Conservation (phyloP, 2,888 invertebrate species). For the Dryomyza anilis region DNA sequence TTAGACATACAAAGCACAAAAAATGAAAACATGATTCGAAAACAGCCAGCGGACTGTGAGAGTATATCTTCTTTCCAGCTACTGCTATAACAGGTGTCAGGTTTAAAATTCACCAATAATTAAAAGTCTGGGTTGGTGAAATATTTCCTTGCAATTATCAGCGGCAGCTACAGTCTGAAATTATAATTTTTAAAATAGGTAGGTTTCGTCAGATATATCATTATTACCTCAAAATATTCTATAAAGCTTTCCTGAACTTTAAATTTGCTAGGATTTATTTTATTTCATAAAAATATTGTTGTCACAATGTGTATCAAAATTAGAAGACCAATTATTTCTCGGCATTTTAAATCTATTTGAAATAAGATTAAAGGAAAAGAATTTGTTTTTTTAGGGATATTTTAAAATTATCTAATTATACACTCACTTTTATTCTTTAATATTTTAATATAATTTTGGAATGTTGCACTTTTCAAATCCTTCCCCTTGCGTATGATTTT, state of each 20-base stretch:
- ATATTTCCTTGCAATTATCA: not conserved
- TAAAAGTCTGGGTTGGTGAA: too few relatives aligned
- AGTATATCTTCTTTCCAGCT: not conserved
- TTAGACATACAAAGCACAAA: not conserved
- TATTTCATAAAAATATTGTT: too few relatives aligned
- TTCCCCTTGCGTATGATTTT: not conserved
- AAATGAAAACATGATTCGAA: not conserved
- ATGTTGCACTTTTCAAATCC: too few relatives aligned
- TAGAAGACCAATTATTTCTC: too few relatives aligned
- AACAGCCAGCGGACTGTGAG: not conserved
- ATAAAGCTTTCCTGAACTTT: not conserved
- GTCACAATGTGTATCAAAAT: not conserved
- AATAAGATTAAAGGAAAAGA: too few relatives aligned
- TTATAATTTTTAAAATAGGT: not conserved
- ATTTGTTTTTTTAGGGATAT: too few relatives aligned
- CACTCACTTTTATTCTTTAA: too few relatives aligned
- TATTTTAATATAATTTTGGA: too few relatives aligned
- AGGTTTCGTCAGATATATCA: not conserved
- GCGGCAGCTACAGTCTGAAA: not conserved
- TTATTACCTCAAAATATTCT: not conserved
- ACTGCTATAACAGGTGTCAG: not conserved
- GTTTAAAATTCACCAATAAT: not conserved
- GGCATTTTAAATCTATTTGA: too few relatives aligned
- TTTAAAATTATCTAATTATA: too few relatives aligned
- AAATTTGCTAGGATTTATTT: not conserved